A percentile compares a stretch with the other conserved stretches of the same genome.
Evolutionary conservation across 2,113 vertebrate species (phyloP).

Genomic region (Elachura formosa): DNA sequence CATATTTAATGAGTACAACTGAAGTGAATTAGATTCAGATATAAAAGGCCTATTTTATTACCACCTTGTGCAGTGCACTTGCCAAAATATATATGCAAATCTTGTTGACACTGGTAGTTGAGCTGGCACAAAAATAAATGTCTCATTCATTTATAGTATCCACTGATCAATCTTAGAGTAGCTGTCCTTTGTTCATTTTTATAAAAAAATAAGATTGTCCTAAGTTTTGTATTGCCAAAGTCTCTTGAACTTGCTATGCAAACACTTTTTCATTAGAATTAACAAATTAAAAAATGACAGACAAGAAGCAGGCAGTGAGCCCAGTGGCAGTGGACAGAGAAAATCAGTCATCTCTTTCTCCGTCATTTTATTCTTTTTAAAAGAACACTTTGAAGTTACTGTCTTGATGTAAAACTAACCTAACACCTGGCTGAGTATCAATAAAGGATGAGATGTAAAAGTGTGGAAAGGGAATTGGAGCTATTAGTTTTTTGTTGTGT

Average conservation of each 20-base stretch:
- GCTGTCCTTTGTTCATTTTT: slow-evolving; percentile 47
- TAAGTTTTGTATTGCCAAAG: slow-evolving; percentile 47
- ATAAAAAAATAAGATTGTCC: slow-evolving; percentile 62
- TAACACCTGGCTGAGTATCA: background rate
- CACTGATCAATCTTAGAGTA: slow-evolving; percentile 61
- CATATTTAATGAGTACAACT: slow-evolving; percentile 40
- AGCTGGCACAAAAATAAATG: slow-evolving; percentile 76
- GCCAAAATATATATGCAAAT: slow-evolving; percentile 75
- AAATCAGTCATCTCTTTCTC: background rate
- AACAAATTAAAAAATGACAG: slow-evolving; percentile 42
- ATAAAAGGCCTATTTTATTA: slow-evolving; percentile 71
- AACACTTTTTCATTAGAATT: slow-evolving; percentile 45
- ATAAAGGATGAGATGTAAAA: background rate
- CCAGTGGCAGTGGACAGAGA: background rate
- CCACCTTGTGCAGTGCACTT: slow-evolving; percentile 63
- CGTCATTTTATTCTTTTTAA: background rate
- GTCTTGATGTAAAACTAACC: slow-evolving; percentile 1
- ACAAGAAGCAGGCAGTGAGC: slow-evolving; percentile 30
- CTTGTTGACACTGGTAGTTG: slow-evolving; percentile 62
- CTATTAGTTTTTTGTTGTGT: background rate
- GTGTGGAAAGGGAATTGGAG: background rate
- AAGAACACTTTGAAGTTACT: background rate
- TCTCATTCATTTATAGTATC: slow-evolving; percentile 74
- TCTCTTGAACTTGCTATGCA: slow-evolving; percentile 7
- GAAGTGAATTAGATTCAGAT: slow-evolving; percentile 52